Evolutionary conservation across 2,888 invertebrate species (phyloP), one percentile per base, ranked within the genome.

Genomic region (Synergus japonicus): DNA sequence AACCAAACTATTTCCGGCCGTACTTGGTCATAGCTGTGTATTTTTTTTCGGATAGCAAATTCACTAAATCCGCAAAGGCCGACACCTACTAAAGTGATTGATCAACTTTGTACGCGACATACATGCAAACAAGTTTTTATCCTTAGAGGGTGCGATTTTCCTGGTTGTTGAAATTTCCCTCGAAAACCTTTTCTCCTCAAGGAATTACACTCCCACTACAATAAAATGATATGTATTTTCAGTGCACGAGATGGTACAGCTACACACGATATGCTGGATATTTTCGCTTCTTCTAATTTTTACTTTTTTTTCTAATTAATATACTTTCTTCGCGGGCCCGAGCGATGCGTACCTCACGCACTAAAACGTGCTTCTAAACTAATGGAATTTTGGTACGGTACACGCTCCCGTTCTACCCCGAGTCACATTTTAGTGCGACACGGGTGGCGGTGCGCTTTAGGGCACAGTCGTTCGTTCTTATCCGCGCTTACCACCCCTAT

Each of bases 341-440:
- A 69, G 18, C 22, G 49, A 49, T 22, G 49, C 37, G 73, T 54
- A 73, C 49, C 69, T 44, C 29, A 69, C 54, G 73, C 73, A 73
- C 54, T 49, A 54, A 29, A 44, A 73, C 18, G 44, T 76, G 76
- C 66, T 54, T 78, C 80, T 81, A 82, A 82, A 81, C 81, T 81
- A 80, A 82, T 79, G 79, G 77, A 80, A 78, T 80, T 82, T 80
- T 44, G 77, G 76, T 78, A 80, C 80, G 77, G 76, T 80, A 77
- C 78, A 82, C 78, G 78, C 76, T 79, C 76, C 81, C 79, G 81
- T 81, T 81, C 79, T 66, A 76, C 79, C 81, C 49, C 81, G 83
- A 83, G 81, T 83, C 83, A 83, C 83, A 83, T 83, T 83, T 83
- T 83, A 83, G 81, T 80, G 81, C 83, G 81, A 83, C 81, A 78